phyloP scores from a whole-genome alignment of 1,140 invertebrate species.

The Portunus trituberculatus region DNA sequence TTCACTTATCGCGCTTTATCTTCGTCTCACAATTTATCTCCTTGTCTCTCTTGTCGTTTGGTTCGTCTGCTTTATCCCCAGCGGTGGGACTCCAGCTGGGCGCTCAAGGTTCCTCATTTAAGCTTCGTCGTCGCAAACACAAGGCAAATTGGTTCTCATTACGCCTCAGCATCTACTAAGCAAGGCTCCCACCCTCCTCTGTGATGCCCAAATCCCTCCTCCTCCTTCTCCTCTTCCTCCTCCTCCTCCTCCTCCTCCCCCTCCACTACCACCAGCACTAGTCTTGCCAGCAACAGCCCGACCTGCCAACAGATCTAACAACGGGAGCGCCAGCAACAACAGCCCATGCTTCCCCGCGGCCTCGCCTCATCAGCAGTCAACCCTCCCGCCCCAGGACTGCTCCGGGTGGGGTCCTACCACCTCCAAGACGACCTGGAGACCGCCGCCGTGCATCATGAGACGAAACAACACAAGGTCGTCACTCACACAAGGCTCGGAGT shows the following conservation, averaged over 20 bases:
- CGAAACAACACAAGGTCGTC: not conserved
- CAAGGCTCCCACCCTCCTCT: not conserved
- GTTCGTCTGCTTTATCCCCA: not conserved
- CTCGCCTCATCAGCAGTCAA: conserved; percentile 25
- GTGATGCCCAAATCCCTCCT: not conserved
- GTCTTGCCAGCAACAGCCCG: not conserved
- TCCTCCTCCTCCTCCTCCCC: conserved; percentile 8
- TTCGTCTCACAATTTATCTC: not conserved
- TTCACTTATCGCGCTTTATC: conserved; percentile 6
- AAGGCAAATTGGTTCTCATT: conserved; percentile 55
- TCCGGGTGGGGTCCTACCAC: not conserved
- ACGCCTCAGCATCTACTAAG: conserved; percentile 43
- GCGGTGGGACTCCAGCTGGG: not conserved
- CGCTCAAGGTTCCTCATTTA: not conserved
- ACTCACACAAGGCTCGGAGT: not conserved
- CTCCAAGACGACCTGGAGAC: not conserved
- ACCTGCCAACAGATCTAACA: not conserved
- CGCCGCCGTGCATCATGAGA: not conserved
- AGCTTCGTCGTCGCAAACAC: conserved; percentile 2
- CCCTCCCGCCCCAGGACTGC: conserved; percentile 8
- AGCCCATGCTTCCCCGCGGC: not conserved
- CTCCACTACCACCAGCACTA: not conserved
- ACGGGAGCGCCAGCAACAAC: conserved; percentile 1
- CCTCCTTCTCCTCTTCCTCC: conserved; percentile 11
- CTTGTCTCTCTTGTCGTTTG: not conserved